Percentiles rank a stretch among this genome's conserved stretches.
Evolutionary conservation across 2,113 vertebrate genomes (phyloP).

Genomic region (Chroicocephalus ridibundus): DNA sequence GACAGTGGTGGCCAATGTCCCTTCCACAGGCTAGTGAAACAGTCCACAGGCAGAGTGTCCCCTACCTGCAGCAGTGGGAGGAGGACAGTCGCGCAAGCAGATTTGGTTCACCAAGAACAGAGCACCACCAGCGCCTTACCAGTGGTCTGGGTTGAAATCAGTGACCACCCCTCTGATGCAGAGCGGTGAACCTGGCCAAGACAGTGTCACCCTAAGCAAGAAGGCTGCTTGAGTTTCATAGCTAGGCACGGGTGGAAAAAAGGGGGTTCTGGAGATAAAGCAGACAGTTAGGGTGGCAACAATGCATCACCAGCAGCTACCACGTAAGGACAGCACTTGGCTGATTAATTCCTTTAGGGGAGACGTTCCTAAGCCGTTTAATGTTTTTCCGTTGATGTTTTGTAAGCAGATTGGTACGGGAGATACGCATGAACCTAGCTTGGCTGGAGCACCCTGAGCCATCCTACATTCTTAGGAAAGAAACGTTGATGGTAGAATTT

Average conservation of each 20-base stretch:
- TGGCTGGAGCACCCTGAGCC: not conserved
- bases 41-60: not conserved
- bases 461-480: not conserved
- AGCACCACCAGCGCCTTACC: not conserved
- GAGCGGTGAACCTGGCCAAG: accelerated
- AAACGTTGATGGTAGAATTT: not conserved
- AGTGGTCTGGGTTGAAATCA: not conserved
- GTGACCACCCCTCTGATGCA: accelerated
- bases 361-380: slow-evolving; percentile 17
- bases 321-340: not conserved
- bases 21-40: not conserved
- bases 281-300: not conserved
- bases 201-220: not conserved
- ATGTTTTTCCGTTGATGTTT: slow-evolving; percentile 14
- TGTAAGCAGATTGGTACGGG: not conserved
- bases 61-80: not conserved
- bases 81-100: not conserved
- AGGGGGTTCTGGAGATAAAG: not conserved
- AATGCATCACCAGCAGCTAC: slow-evolving; percentile 16
- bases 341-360: not conserved
- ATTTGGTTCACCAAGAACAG: not conserved
- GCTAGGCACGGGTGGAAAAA: not conserved
- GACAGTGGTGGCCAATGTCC: not conserved
- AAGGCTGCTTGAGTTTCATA: not conserved
- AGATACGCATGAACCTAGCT: not conserved